Evolutionary conservation across 1,140 invertebrate species (phyloP), one percentile per base, ranked within the genome.

Genomic region (Drosophila eugracilis): DNA sequence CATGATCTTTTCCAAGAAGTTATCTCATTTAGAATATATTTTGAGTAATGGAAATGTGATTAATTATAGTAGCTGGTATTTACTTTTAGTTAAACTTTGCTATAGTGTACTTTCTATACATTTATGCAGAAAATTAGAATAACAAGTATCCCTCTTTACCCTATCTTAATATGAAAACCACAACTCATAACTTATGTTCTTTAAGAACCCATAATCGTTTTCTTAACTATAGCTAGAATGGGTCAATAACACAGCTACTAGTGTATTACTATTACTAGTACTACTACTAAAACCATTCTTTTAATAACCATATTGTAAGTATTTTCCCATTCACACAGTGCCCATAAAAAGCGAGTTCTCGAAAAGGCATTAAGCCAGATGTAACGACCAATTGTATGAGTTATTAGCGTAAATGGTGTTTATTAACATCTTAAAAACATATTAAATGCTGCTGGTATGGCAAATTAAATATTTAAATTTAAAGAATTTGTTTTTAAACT

Each of bases 1-100:
- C 15, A 30, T 36, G 28, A 32, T 49, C 0, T 39, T 59, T 69
- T 49, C 41, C 55, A 73, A 71, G 32, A 73, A 70, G 57, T 58
- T 58, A 69, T 42, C 45, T 72, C 41, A 58, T 65, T 65, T 62
- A n/a, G 37, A 53, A 53, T 21, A 37, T 28, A 48, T 41, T 53
- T 14, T 14, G 14, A 15, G 21, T 36, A 1, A 19, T 17, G 36
- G 17, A 14, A 39, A 17, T 17, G 3, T 7, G 7, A 10, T 19
- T 17, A 9, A 9, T 10, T 39, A 12, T 32, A n/a, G 30, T 9
- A 3, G n/a, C 3, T 1, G 26, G 5, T 28, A n/a, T n/a, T n/a
- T n/a, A n/a, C n/a, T n/a, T n/a, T n/a, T n/a, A n/a, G n/a, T n/a
- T n/a, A n/a, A n/a, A n/a, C n/a, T n/a, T n/a, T n/a, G n/a, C n/a